Base-by-base conservation (phyloP, 64 coral and sea anemone genomes). In the Montipora capricornis region DNA sequence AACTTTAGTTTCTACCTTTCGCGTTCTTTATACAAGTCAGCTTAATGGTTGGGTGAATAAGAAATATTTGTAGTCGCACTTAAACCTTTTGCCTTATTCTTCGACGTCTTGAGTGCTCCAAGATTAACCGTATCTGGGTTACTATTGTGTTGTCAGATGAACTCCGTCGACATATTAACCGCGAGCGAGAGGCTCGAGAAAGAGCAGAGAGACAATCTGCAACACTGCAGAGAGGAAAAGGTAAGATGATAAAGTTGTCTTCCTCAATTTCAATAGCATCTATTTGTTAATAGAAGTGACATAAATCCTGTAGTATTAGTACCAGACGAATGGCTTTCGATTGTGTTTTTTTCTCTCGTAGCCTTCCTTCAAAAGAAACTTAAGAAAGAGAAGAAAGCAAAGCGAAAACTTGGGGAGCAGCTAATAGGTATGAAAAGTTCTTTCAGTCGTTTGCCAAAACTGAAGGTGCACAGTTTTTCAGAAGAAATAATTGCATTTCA, bases 341-440 rank as follows among this genome's bases (percentile, higher is more conserved):
- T 66, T 66, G 7, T 88, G 13, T 7, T 73, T 20, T 74, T 50
- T 91, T 91, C 22, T 8, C 17, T 74, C 52, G 66, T 67, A 99
- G 98, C 92, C 51, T 96, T 99, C 76, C 74, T 96, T 47, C 98
- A 99, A 53, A 99, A 96, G 87, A 99, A 99, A 58, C 47, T 99
- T 11, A 96, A 96, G 73, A 92, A 95, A 89, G 95, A 94, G 62
- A 99, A 99, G 82, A 99, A 88, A 49, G 89, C 95, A 48, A 96
- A 94, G 74, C 95, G 92, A 10, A 94, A 91, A 53, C 89, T 99
- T 6, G 88, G 76, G 4, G 95, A 99, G 9, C 92, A 92, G 46
- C 87, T 94, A 3, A 67, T 89, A 80, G 98, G 98, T 99, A 94
- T 64, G 71, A 22, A 15, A 0, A 66, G 29, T 5, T 44, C 4